Evolutionary conservation across 2,888 invertebrate genomes (phyloP).

Genomic region (Athalia rosae): DNA sequence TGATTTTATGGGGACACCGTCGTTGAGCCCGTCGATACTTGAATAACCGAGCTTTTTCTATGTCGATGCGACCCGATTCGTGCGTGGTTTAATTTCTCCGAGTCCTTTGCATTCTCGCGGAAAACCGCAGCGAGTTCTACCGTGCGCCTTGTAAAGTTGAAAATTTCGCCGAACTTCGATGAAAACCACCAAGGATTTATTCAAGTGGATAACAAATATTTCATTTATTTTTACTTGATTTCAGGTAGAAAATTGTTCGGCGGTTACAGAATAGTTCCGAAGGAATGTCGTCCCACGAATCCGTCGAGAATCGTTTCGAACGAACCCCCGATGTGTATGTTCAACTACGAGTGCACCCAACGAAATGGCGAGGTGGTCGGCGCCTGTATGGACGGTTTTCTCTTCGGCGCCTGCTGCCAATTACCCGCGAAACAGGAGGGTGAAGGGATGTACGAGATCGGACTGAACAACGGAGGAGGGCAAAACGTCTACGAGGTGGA

Average conservation of each 20-base stretch:
- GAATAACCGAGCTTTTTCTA: neutral
- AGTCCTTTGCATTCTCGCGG: constrained; percentile 14
- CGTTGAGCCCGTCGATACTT: neutral
- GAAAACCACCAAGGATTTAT: too few relatives aligned
- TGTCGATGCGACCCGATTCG: neutral
- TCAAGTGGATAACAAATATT: too few relatives aligned
- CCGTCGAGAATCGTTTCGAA: constrained; percentile 77
- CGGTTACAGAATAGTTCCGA: constrained; percentile 90
- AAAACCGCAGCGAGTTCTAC: constrained; percentile 15
- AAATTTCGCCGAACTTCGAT: too few relatives aligned
- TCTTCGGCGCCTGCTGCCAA: constrained; percentile 94
- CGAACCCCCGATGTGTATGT: constrained; percentile 92
- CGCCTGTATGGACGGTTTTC: constrained; percentile 93
- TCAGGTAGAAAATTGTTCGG: constrained; percentile 84
- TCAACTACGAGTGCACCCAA: constrained; percentile 91
- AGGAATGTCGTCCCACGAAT: constrained; percentile 84
- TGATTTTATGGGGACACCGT: constrained; percentile 35
- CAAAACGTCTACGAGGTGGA: constrained; percentile 66
- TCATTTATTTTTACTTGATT: constrained; percentile 36
- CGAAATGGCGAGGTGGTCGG: constrained; percentile 89
- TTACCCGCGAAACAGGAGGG: constrained; percentile 76
- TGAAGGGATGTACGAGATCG: constrained; percentile 64
- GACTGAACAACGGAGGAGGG: constrained; percentile 53
- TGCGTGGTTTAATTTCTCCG: neutral
- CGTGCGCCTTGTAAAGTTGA: neutral